Conservation (phyloP, 53 echinoderm and acorn worm species). For the Arbacia lixula region DNA sequence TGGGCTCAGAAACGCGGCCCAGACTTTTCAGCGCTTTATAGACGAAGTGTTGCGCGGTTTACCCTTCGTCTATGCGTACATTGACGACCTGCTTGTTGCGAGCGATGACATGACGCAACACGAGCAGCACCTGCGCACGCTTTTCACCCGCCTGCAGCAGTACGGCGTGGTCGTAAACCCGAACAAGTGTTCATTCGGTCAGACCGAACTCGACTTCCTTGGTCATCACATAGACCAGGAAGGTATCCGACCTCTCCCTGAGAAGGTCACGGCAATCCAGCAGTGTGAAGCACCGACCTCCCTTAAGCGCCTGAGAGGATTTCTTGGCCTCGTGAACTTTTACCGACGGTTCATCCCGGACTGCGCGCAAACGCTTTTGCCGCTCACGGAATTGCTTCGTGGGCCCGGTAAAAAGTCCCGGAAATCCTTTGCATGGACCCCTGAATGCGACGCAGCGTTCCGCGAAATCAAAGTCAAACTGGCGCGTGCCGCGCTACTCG, state of each 20-base stretch:
- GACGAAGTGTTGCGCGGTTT: slow-evolving; percentile 51
- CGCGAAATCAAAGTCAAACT: slow-evolving; percentile 33
- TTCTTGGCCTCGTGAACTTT: too few relatives aligned
- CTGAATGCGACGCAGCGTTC: slow-evolving; percentile 3
- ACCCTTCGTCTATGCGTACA: slow-evolving; percentile 48
- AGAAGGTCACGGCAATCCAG: slow-evolving; percentile 57
- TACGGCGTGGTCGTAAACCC: slow-evolving; percentile 65
- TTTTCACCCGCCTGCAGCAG: slow-evolving; percentile 43
- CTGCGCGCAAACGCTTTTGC: too few relatives aligned
- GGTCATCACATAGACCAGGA: too few relatives aligned
- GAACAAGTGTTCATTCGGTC: slow-evolving; percentile 31
- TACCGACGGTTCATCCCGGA: too few relatives aligned
- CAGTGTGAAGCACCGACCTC: slow-evolving; percentile 45
- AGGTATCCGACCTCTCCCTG: too few relatives aligned
- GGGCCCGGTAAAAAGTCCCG: not conserved
- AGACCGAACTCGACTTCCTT: not conserved
- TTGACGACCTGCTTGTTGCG: slow-evolving; percentile 53
- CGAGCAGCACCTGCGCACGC: slow-evolving; percentile 33
- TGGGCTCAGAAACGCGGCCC: slow-evolving; percentile 64
- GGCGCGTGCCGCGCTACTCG: slow-evolving; percentile 31
- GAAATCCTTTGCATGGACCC: slow-evolving; percentile 28
- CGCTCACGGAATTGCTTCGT: too few relatives aligned
- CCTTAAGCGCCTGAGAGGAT: slow-evolving; percentile 33
- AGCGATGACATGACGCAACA: slow-evolving; percentile 27
- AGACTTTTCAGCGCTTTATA: slow-evolving; percentile 59